These are phyloP conservation scores for Girardinichthys multiradiatus DNA, from an alignment of 2,113 vertebrate genomes.

Conservation along the genomic window DNA sequence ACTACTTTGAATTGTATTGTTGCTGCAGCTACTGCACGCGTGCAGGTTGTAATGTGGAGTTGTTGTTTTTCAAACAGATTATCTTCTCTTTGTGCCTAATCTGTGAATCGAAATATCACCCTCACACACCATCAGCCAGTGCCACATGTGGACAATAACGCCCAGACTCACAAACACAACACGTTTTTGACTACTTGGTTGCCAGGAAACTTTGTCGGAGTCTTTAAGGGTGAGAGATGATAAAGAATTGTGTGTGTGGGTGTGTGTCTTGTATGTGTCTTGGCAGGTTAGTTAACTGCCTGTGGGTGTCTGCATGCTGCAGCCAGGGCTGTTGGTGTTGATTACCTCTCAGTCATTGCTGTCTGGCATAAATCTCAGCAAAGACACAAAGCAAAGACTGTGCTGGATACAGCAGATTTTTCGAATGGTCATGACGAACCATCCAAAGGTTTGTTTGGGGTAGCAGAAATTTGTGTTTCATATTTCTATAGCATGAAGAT, in stretches of 20 bases:
- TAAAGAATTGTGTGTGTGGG: constrained; percentile 62
- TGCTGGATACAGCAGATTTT: constrained; percentile 30
- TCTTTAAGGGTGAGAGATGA: constrained; percentile 72
- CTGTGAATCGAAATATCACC: constrained; percentile 62
- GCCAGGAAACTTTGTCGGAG: constrained; percentile 76
- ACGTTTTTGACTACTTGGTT: constrained; percentile 73
- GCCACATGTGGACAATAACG: constrained; percentile 30
- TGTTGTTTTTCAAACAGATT: constrained; percentile 52
- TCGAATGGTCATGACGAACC: background rate
- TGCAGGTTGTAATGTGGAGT: constrained; percentile 11
- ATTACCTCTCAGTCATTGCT: constrained; percentile 42
- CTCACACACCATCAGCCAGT: constrained; percentile 35
- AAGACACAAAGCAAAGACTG: constrained; percentile 41
- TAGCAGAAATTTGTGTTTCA: constrained; percentile 33
- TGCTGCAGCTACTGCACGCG: constrained; percentile 7
- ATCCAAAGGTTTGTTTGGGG: constrained; percentile 32
- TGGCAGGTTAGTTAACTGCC: constrained; percentile 59
- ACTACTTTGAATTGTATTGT: constrained; percentile 21
- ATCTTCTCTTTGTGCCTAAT: constrained; percentile 64
- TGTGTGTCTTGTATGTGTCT: constrained; percentile 44
- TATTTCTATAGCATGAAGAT: background rate
- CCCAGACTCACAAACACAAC: constrained; percentile 65
- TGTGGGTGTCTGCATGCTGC: constrained; percentile 41
- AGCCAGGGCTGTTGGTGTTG: constrained; percentile 30
- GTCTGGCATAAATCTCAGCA: constrained; percentile 37